These are phyloP conservation scores for Coregonus clupeaformis DNA, from an alignment of 2,113 vertebrate genomes.

Conservation along the genomic window DNA sequence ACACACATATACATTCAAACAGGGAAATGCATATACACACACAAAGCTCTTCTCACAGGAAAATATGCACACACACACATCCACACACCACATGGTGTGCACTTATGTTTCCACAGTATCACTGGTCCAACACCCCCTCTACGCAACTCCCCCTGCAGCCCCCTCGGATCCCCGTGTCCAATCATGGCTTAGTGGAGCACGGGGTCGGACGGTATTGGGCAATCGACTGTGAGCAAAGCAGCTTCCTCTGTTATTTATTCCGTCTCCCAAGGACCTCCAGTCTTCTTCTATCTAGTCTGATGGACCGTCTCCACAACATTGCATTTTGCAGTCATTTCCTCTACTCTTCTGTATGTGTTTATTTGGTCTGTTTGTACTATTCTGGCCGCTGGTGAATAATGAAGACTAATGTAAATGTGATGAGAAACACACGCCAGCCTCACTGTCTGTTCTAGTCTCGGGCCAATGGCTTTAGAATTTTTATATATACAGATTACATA, in stretches of 20 bases:
- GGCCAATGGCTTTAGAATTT: constrained; percentile 75
- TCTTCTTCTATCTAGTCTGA: constrained; percentile 40
- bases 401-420: constrained; percentile 55
- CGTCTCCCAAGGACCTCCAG: constrained; percentile 47
- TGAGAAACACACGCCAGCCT: constrained; percentile 40
- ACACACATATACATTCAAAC: background rate
- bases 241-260: constrained; percentile 68
- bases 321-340: constrained; percentile 27
- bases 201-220: constrained; percentile 38
- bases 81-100: background rate
- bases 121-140: constrained; percentile 16
- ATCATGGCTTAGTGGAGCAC: constrained; percentile 35
- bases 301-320: constrained; percentile 1
- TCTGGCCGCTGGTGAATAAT: constrained; percentile 46
- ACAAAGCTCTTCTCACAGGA: background rate
- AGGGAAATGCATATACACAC: background rate
- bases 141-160: constrained; percentile 3
- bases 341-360: constrained; percentile 18
- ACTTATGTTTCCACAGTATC: background rate
- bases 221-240: constrained; percentile 31
- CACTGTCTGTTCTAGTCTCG: constrained; percentile 68
- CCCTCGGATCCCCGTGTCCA: constrained; percentile 21
- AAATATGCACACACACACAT: background rate
- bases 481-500: constrained; percentile 76
- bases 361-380: constrained; percentile 41